Evolutionary conservation across 2,797 vertebrate species (phyloP), one percentile per base, ranked within the genome.

Genomic region (Mastacembelus armatus): DNA sequence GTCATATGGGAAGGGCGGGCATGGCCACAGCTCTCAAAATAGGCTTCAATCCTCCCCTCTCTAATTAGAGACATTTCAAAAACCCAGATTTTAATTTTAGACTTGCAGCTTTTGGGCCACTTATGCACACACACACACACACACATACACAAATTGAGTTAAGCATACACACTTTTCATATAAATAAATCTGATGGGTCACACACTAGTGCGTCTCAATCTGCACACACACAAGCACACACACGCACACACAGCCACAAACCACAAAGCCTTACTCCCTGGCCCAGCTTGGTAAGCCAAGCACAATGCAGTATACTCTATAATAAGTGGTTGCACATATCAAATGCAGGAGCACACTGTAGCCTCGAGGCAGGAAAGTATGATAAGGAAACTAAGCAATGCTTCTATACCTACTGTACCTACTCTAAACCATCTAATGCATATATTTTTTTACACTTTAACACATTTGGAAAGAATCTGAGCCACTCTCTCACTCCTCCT

Each of bases 51-150:
- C 88, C 90, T 91, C 85, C 91, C 83, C 88, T 92, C 91, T 92
- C 90, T 94, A 94, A 95, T 94, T 95, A 94, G 88, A 94, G 92
- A 90, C 88, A 89, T 94, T 94, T 92, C 85, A 90, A 93, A 94
- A 94, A 94, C 89, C 90, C 85, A 79, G 73, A 92, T 93, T 93
- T 94, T 92, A 93, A 94, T 95, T 95, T 95, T 94, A 94, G 93
- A 90, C 90, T 81, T 87, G 90, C 74, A 88, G 85, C 83, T 89
- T 90, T 88, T 77, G 76, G 86, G 83, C 76, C 83, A 80, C 73
- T 85, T 68, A 60, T 54, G 42, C 50, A 10, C 70, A 49, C 56
- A 24, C 65, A 62, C 61, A 62, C 47, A 57, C 48, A 19, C 27
- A 64, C 42, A 68, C 9, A 32, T 2, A 18, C 36, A 56, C 69